Percentiles rank a stretch among this genome's conserved stretches.
phyloP scores from a whole-genome alignment of 2,797 vertebrate species.

The Anguilla anguilla region DNA sequence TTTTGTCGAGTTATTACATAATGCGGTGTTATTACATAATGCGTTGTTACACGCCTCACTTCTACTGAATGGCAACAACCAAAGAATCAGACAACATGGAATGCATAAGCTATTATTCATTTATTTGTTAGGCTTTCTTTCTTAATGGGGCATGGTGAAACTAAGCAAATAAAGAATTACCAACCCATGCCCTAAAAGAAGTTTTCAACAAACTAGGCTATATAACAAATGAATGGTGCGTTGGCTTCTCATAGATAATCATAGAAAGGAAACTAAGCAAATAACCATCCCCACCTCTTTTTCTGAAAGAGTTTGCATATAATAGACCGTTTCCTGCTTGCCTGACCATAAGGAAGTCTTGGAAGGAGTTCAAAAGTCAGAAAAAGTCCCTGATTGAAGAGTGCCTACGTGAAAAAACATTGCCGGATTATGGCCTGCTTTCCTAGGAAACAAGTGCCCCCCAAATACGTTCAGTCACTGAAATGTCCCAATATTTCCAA shows the following conservation, averaged over 20 bases:
- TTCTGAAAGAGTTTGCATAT: background rate
- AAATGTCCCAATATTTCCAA: background rate
- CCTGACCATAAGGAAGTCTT: background rate
- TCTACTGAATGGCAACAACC: background rate
- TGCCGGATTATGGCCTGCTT: background rate
- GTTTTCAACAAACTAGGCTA: too few relatives aligned
- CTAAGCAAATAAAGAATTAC: background rate
- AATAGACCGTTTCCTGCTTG: background rate
- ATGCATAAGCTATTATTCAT: background rate
- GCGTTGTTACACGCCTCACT: too few relatives aligned
- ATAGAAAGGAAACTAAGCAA: background rate
- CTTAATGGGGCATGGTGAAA: background rate
- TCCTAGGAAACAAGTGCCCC: background rate
- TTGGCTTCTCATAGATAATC: too few relatives aligned
- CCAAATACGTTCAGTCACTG: background rate
- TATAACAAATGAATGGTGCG: too few relatives aligned
- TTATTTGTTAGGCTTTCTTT: background rate
- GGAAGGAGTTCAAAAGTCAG: background rate
- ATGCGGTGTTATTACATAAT: too few relatives aligned
- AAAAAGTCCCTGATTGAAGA: background rate
- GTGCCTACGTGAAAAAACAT: background rate
- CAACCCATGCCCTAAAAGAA: too few relatives aligned
- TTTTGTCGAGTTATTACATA: too few relatives aligned
- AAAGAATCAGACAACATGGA: background rate
- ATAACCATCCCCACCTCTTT: background rate